phyloP scores from a whole-genome alignment of 2,113 vertebrate genomes.

The Sapayoa aenigma region DNA sequence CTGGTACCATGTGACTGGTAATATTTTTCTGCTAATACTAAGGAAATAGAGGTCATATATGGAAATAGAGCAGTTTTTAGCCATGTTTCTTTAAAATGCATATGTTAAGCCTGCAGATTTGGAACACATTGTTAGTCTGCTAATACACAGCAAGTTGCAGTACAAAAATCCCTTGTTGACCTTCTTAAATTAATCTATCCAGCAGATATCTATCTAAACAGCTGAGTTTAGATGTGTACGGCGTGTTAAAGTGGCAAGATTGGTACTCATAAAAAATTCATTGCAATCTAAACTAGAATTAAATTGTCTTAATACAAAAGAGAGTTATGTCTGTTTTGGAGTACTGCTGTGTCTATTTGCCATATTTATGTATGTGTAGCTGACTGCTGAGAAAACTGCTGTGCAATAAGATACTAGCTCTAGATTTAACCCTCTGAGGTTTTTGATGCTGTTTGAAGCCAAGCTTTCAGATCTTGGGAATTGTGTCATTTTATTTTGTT shows the following conservation, averaged over 20 bases:
- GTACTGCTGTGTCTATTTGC: not conserved
- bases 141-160: constrained; percentile 30
- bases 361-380: not conserved
- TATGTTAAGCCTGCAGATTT: constrained; percentile 24
- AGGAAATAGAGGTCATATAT: constrained; percentile 21
- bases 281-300: not conserved
- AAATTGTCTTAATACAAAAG: not conserved
- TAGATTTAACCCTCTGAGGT: not conserved
- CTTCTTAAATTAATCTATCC: constrained; percentile 54
- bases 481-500: not conserved
- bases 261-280: not conserved
- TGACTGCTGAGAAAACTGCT: not conserved
- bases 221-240: not conserved
- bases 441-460: constrained; percentile 19
- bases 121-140: constrained; percentile 5
- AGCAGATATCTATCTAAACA: too few species aligned
- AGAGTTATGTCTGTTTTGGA: not conserved
- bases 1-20: constrained; percentile 32
- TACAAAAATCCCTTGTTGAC: constrained; percentile 50
- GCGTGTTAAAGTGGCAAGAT: not conserved
- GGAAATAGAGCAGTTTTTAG: constrained; percentile 43
- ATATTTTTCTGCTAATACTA: constrained; percentile 21
- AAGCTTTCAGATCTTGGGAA: not conserved
- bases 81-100: not conserved
- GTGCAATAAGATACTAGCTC: not conserved